Percentiles rank a stretch among this genome's conserved stretches.
These are phyloP conservation scores for Anableps anableps DNA, from an alignment of 2,797 vertebrate species.

Conservation along the genomic window DNA sequence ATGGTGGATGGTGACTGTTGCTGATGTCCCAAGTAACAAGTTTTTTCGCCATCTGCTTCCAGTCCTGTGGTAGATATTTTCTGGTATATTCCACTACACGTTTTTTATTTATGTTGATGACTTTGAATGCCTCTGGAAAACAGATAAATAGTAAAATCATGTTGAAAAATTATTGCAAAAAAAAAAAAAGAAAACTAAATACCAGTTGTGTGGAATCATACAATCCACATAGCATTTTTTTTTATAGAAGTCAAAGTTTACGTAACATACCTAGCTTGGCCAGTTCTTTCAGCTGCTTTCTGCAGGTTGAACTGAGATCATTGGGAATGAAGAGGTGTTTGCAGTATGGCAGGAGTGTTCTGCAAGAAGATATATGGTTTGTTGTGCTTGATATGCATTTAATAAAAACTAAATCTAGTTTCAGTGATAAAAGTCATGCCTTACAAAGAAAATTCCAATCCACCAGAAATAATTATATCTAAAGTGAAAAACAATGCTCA, in stretches of 20 bases:
- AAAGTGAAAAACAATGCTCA: background rate
- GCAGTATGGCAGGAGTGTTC: constrained; percentile 82
- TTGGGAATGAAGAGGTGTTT: constrained; percentile 78
- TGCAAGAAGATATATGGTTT: constrained; percentile 53
- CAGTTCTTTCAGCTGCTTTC: constrained; percentile 71
- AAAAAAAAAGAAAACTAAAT: background rate
- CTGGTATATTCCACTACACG: constrained; percentile 63
- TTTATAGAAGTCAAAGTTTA: background rate
- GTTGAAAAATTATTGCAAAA: background rate
- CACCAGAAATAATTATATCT: background rate
- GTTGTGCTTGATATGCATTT: background rate
- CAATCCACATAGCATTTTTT: background rate
- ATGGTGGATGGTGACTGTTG: constrained; percentile 77
- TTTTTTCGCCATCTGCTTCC: constrained; percentile 55
- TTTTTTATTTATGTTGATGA: constrained; percentile 71
- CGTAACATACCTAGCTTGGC: constrained; percentile 71
- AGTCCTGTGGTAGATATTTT: constrained; percentile 78
- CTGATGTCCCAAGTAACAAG: constrained; percentile 75
- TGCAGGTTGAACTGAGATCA: constrained; percentile 70
- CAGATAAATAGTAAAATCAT: background rate
- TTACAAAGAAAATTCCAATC: constrained; percentile 11
- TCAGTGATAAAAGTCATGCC: background rate
- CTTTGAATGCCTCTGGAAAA: constrained; percentile 76
- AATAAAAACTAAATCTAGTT: background rate
- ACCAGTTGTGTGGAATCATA: background rate